Conservation (phyloP, 2,888 invertebrate species). For the Drosophila infuscata region DNA sequence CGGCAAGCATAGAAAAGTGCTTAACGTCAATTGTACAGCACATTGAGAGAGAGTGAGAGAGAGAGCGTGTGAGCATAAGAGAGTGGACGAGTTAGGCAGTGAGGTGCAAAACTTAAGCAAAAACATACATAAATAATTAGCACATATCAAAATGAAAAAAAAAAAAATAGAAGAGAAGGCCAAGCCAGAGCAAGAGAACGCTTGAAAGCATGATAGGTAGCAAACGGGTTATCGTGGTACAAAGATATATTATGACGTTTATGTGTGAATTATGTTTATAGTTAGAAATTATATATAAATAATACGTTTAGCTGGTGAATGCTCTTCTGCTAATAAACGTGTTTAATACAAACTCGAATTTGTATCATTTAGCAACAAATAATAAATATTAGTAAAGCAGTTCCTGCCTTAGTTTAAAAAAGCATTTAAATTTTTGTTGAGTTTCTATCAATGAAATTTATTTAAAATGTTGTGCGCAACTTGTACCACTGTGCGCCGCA, state of each 20-base stretch:
- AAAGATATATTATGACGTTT: conserved; percentile 1
- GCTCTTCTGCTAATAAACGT: not conserved
- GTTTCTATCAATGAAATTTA: not conserved
- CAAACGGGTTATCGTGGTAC: conserved; percentile 53
- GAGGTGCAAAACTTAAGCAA: conserved; percentile 32
- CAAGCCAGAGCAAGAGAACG: conserved; percentile 21
- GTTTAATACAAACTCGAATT: not conserved
- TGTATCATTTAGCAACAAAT: not conserved
- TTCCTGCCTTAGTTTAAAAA: not conserved
- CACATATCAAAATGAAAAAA: conserved; percentile 33
- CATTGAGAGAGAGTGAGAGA: not conserved
- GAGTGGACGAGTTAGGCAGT: conserved; percentile 7
- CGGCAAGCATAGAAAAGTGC: conserved; percentile 39
- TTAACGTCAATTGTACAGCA: not conserved
- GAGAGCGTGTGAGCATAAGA: not conserved
- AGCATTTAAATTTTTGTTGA: not conserved
- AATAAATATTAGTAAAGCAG: not conserved
- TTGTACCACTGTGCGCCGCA: conserved; percentile 46
- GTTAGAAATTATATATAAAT: not conserved
- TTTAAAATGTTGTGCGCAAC: conserved; percentile 4
- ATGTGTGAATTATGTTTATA: conserved; percentile 19
- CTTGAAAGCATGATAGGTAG: conserved; percentile 25
- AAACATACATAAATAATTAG: conserved; percentile 53
- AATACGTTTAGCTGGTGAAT: not conserved
- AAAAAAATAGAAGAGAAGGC: conserved; percentile 43